Conservation (phyloP, 2,888 invertebrate genomes). For the Thecocarcelia acutangulata region DNA sequence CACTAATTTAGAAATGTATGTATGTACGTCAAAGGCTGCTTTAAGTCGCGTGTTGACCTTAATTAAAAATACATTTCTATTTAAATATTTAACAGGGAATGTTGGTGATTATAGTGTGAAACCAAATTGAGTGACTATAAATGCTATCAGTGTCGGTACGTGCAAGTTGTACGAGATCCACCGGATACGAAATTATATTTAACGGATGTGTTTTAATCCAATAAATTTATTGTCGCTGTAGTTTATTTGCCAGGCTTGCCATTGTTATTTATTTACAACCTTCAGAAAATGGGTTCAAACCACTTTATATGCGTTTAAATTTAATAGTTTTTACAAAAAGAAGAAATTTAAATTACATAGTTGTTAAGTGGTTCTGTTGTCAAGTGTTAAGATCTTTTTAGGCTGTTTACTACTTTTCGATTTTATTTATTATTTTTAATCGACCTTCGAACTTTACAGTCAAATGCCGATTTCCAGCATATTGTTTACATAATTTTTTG, state of each 20-base stretch:
- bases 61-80: conserved; percentile 63
- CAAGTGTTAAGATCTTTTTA: too few species aligned
- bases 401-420: too few species aligned
- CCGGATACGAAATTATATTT: conserved; percentile 38
- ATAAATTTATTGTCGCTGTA: conserved; percentile 2
- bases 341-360: too few species aligned
- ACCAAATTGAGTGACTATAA: conserved; percentile 33
- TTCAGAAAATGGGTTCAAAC: not conserved
- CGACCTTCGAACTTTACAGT: too few species aligned
- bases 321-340: not conserved
- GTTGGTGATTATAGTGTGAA: not conserved
- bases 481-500: too few species aligned
- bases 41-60: conserved; percentile 62
- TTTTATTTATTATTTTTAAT: too few species aligned
- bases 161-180: not conserved
- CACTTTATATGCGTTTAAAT: conserved; percentile 8
- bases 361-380: too few species aligned
- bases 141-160: conserved; percentile 1
- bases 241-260: not conserved
- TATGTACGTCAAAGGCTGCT: not conserved
- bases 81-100: conserved; percentile 15
- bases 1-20: not conserved
- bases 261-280: conserved; percentile 9
- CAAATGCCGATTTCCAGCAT: too few species aligned
- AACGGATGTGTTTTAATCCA: conserved; percentile 34